Conservation (phyloP, 2,797 vertebrate species). For the Oreortyx pictus region DNA sequence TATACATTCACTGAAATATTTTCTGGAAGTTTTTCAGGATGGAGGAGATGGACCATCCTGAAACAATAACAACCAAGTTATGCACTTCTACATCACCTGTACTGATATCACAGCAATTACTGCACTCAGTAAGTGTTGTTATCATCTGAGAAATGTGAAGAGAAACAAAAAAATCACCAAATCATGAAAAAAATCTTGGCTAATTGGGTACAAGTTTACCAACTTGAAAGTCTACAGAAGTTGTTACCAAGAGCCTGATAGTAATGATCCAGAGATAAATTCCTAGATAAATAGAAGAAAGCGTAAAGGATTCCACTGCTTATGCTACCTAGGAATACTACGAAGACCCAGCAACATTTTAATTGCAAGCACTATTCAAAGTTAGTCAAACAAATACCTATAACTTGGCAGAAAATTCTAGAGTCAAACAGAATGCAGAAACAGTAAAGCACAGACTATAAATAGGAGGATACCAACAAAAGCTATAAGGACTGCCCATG, state of each 20-base stretch:
- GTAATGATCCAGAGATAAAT: neutral
- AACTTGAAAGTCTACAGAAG: neutral
- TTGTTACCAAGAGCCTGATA: neutral
- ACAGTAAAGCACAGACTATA: neutral
- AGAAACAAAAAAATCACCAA: neutral
- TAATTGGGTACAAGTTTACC: neutral
- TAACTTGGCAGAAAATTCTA: neutral
- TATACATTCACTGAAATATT: neutral
- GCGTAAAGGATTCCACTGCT: neutral
- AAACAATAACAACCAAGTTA: neutral
- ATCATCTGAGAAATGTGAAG: neutral
- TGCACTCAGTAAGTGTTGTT: neutral
- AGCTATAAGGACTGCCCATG: neutral
- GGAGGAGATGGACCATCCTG: neutral
- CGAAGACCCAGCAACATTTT: neutral
- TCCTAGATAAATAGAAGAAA: neutral
- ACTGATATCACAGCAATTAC: neutral
- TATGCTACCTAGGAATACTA: neutral
- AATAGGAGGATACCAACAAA: conserved; percentile 5
- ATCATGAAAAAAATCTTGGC: neutral
- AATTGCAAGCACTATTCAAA: neutral
- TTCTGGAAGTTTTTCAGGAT: neutral
- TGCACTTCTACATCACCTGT: neutral
- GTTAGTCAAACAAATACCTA: neutral
- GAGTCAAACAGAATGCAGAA: neutral